Evolutionary conservation across 2,888 invertebrate species (phyloP), one percentile per base, ranked within the genome.

Genomic region (Acronicta psi): DNA sequence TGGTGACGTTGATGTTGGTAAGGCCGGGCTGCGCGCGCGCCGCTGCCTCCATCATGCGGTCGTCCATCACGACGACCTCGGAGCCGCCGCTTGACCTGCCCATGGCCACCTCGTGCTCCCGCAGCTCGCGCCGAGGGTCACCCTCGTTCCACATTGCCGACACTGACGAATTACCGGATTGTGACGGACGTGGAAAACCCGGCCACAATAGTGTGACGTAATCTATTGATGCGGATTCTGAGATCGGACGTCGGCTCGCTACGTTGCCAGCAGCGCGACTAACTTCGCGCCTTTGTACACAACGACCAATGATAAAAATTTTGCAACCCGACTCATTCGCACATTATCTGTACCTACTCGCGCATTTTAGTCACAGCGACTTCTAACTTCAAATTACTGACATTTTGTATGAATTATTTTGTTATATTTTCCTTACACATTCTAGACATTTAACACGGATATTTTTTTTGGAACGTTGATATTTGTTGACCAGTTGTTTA

Each of bases 1-100:
- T 88, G 49, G 82, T 85, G 11, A 92, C 87, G 64, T 87, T 89
- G 36, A 92, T 73, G 52, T 83, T 88, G 14, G 82, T 79, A 14
- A 88, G 81, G 36, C 76, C 69, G 3, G 90, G 87, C 44, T 67
- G 54, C 14, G 75, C 79, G 6, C 79, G 59, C 0, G 81, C 65
- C 1, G 81, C 74, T 1, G 79, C 69, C 11, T 82, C 77, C 31
- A 81, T 31, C 2, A 66, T 49, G 13, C 66, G 63, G 2, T 84
- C 83, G 34, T 86, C 85, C 74, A 89, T 55, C 45, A 84, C 78
- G 41, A 80, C 86, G 60, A 91, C 77, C 34, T 89, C 89, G 18
- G 86, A 83, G 46, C 79, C 72, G 8, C 72, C 55, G 60, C 78
- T 82, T 25, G 78, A 57, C 23, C 80, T 72, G 17, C 72, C 82